Conservation (phyloP, 2,797 vertebrate genomes). For the Zalophus californianus region DNA sequence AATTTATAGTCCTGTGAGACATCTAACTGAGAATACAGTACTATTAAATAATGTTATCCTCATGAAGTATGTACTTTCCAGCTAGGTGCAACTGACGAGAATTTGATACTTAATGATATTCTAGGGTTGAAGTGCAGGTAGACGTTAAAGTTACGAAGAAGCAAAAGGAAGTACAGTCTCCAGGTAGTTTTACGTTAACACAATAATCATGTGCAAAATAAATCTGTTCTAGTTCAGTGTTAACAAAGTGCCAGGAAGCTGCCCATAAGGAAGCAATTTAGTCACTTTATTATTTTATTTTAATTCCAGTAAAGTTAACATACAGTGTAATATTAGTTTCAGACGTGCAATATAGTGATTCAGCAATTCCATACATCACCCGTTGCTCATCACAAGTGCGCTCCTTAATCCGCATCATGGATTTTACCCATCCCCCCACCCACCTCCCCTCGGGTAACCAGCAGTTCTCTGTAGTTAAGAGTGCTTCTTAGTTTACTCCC, state of each 20-base stretch:
- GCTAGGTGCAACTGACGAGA: conserved; percentile 73
- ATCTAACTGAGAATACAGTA: conserved; percentile 69
- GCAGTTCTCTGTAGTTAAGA: background rate
- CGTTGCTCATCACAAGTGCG: background rate
- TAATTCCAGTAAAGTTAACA: background rate
- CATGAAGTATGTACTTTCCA: conserved; percentile 78
- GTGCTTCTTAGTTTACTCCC: background rate
- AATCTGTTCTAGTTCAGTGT: conserved; percentile 72
- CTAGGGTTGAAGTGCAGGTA: conserved; percentile 75
- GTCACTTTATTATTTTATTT: conserved; percentile 51
- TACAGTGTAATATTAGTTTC: background rate
- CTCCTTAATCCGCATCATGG: background rate
- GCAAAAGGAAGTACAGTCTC: conserved; percentile 71
- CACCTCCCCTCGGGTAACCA: background rate
- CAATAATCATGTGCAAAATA: conserved; percentile 72
- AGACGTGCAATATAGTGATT: background rate
- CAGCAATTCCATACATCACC: background rate
- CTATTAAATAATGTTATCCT: conserved; percentile 80
- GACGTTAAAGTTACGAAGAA: conserved; percentile 77
- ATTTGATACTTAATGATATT: conserved; percentile 83
- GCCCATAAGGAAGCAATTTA: conserved; percentile 63
- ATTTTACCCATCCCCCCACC: background rate
- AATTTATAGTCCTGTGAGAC: conserved; percentile 76
- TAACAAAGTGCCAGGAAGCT: conserved; percentile 71
- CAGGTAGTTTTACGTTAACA: conserved; percentile 64